Evolutionary conservation across 2,888 invertebrate species (phyloP).

Genomic region (Lithophane socia): DNA sequence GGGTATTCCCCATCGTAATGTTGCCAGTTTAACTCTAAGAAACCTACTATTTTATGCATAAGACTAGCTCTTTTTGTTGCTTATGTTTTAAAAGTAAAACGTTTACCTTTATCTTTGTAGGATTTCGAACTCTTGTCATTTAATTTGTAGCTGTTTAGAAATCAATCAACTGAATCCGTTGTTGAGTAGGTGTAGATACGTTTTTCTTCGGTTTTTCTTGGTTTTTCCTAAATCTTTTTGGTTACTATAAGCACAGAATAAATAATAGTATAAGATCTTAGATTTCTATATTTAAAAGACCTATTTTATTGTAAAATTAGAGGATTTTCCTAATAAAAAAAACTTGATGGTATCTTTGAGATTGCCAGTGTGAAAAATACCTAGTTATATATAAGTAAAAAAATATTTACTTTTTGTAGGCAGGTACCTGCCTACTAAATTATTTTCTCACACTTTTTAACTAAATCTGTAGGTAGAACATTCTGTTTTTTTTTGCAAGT

Average conservation of each 20-base stretch:
- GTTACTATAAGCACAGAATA: not conserved
- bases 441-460: not conserved
- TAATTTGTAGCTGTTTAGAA: not conserved
- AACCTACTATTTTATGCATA: conserved; percentile 5
- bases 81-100: not conserved
- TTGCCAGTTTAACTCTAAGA: conserved; percentile 43
- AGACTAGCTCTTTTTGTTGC: not conserved
- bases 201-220: not conserved
- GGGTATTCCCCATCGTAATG: conserved; percentile 44
- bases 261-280: not conserved
- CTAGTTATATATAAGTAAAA: not conserved
- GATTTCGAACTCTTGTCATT: not conserved
- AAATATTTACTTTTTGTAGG: not conserved
- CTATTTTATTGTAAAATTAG: not conserved
- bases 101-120: not conserved
- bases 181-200: not conserved
- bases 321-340: not conserved
- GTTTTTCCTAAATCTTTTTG: not conserved
- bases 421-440: not conserved
- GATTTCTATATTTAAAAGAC: not conserved
- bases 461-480: not conserved
- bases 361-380: conserved; percentile 26
- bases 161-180: not conserved
- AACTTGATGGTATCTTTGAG: not conserved
- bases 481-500: not conserved